Percentiles rank a stretch among this genome's conserved stretches.
phyloP scores from a whole-genome alignment of 53 echinoderm and acorn worm genomes.

The Astropecten irregularis region DNA sequence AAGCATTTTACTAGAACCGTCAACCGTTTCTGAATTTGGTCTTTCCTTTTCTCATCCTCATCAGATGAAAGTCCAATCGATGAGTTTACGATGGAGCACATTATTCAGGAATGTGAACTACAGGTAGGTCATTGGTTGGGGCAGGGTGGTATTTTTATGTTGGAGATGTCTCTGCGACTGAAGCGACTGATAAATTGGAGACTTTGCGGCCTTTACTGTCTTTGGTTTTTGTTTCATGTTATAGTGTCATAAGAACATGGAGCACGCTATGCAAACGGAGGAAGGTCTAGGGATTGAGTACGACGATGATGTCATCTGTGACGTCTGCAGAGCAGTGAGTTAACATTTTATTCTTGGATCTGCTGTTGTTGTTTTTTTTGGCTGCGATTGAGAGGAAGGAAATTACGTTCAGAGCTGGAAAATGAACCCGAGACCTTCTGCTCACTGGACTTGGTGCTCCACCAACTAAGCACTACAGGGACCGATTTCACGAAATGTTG shows the following conservation, averaged over 20 bases:
- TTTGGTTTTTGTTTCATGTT: neutral
- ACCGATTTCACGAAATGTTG: no score
- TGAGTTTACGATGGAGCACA: slow-evolving; percentile 89
- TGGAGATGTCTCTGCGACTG: neutral
- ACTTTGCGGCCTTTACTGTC: neutral
- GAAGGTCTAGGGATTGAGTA: slow-evolving; percentile 98
- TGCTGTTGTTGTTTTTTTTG: neutral
- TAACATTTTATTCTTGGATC: neutral
- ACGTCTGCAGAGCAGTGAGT: slow-evolving; percentile 99
- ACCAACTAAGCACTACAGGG: no score
- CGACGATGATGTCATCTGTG: slow-evolving; percentile 98
- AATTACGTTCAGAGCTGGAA: no score
- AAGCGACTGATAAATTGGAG: neutral
- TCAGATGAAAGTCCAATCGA: slow-evolving; percentile 78
- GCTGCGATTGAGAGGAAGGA: neutral
- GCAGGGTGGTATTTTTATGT: no score
- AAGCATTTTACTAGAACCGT: neutral
- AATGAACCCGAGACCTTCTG: no score
- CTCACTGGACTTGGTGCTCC: no score
- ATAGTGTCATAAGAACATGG: slow-evolving; percentile 98
- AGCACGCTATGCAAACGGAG: slow-evolving; percentile 95
- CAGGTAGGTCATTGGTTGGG: slow-evolving; percentile 75
- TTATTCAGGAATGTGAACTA: slow-evolving; percentile 87
- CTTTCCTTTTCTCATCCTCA: neutral
- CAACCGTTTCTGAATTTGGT: neutral